A percentile compares a stretch with the other conserved stretches of the same genome.
Evolutionary conservation across 1,140 invertebrate species (phyloP).

Genomic region (Nephila pilipes): DNA sequence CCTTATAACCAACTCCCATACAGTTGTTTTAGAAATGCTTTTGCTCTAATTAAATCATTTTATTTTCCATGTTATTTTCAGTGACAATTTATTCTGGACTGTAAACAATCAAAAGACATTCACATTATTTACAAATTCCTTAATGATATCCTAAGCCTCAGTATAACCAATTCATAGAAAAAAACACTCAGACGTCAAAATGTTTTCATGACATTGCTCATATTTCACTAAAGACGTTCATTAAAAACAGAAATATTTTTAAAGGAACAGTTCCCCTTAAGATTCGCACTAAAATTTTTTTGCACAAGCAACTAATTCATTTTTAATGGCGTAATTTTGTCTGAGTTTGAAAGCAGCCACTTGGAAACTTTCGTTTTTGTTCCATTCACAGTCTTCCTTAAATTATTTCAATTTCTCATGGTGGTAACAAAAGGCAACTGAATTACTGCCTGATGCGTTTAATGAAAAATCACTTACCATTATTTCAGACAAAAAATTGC

Average conservation of each 20-base stretch:
- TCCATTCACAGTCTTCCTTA: background rate
- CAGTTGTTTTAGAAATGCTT: too few species aligned
- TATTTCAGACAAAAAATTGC: background rate
- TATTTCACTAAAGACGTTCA: background rate
- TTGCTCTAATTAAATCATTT: too few species aligned
- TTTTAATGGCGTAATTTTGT: slow-evolving; percentile 17
- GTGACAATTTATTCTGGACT: background rate
- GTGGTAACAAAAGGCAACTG: background rate
- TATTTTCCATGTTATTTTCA: too few species aligned
- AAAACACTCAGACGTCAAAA: background rate
- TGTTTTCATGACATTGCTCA: background rate
- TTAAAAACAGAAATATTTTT: background rate
- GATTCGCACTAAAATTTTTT: background rate
- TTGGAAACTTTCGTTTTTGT: slow-evolving; percentile 1
- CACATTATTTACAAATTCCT: background rate
- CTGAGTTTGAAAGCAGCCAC: slow-evolving; percentile 31
- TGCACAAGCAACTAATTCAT: background rate
- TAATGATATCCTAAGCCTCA: background rate
- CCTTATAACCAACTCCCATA: too few species aligned
- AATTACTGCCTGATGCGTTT: background rate
- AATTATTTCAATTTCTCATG: slow-evolving; percentile 29
- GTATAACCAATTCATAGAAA: background rate
- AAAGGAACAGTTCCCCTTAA: background rate
- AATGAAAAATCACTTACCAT: slow-evolving; percentile 12
- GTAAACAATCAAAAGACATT: background rate